Percentiles rank a stretch among this genome's conserved stretches.
These are phyloP conservation scores for Pectinophora gossypiella DNA, from an alignment of 1,140 invertebrate genomes.

Conservation along the genomic window DNA sequence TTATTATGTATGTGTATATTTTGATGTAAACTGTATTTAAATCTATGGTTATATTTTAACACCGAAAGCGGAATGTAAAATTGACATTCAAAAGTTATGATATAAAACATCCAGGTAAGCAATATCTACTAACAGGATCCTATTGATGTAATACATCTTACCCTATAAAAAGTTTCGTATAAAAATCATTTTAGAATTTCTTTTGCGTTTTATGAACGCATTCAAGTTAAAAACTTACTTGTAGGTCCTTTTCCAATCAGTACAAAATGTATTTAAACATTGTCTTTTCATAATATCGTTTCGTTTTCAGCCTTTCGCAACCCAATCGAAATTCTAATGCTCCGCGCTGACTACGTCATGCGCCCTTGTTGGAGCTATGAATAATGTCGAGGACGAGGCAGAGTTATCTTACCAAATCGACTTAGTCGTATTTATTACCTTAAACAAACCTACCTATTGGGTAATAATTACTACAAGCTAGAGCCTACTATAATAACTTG, in stretches of 20 bases:
- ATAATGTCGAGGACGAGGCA: too few relatives aligned
- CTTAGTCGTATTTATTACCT: neutral
- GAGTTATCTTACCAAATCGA: neutral
- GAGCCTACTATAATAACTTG: neutral
- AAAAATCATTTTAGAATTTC: neutral
- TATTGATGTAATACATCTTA: too few relatives aligned
- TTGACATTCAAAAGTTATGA: constrained; percentile 25
- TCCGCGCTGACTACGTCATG: too few relatives aligned
- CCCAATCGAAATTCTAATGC: too few relatives aligned
- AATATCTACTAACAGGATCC: too few relatives aligned
- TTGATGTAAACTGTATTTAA: neutral
- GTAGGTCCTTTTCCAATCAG: neutral
- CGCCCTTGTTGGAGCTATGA: too few relatives aligned
- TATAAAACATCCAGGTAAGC: too few relatives aligned
- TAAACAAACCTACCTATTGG: neutral
- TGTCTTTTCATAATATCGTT: too few relatives aligned
- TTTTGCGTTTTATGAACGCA: neutral
- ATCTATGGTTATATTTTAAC: constrained; percentile 23
- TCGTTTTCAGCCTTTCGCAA: neutral
- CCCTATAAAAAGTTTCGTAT: neutral
- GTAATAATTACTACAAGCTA: neutral
- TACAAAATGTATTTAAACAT: neutral
- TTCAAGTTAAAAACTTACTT: neutral
- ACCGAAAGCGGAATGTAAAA: constrained; percentile 54
- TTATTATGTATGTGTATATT: neutral